Percentiles rank a stretch among this genome's conserved stretches.
Evolutionary conservation across 2,113 vertebrate species (phyloP).

Genomic region (Thunnus maccoyii): DNA sequence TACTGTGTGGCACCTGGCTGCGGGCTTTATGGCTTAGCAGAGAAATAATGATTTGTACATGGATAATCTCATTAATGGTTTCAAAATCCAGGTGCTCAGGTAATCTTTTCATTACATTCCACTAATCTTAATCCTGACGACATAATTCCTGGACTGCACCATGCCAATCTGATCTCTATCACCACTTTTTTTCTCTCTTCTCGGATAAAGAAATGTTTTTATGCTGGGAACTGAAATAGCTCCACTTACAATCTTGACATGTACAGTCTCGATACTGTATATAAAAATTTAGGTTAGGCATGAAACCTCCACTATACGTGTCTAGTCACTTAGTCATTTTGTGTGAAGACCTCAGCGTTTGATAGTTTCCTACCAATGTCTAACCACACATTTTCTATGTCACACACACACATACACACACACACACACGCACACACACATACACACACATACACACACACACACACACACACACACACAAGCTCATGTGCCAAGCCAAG

Average conservation of each 20-base stretch:
- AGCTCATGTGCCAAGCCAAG: not conserved
- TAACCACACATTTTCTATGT: not conserved
- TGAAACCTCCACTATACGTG: not conserved
- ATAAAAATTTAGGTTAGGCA: not conserved
- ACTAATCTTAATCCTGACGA: constrained; percentile 52
- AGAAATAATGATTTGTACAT: constrained; percentile 44
- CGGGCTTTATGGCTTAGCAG: constrained; percentile 42
- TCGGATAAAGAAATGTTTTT: constrained; percentile 10
- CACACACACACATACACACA: too few relatives aligned
- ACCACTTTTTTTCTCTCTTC: not conserved
- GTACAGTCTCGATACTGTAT: not conserved
- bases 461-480: not conserved
- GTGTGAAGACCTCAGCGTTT: constrained; percentile 9
- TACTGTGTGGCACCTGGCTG: constrained; percentile 22
- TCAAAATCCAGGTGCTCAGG: constrained; percentile 50
- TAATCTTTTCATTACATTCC: constrained; percentile 63
- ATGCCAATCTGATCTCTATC: constrained; percentile 47
- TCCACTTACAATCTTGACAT: not conserved
- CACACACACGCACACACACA: too few relatives aligned
- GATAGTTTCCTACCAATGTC: constrained; percentile 6
- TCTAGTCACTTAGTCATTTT: not conserved
- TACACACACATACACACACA: too few relatives aligned
- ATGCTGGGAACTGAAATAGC: not conserved
- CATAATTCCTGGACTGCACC: constrained; percentile 38
- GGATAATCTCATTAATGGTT: constrained; percentile 69